Conservation (phyloP, 2,113 vertebrate genomes). For the Callorhinus ursinus region DNA sequence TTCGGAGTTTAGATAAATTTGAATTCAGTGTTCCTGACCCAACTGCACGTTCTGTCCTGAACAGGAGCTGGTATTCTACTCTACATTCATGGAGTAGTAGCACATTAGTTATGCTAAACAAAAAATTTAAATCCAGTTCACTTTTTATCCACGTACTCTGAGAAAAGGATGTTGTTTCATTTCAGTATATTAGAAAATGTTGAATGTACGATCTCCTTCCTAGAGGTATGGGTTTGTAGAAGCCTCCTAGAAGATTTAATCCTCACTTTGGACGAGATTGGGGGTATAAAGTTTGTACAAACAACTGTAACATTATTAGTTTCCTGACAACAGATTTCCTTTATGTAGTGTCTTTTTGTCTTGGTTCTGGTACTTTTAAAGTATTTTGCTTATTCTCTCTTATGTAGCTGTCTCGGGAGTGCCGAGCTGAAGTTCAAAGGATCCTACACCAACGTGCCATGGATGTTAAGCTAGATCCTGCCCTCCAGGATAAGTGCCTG, state of each 20-base stretch:
- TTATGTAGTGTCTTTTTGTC: neutral
- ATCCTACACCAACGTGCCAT: constrained; percentile 97
- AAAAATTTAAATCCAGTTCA: neutral
- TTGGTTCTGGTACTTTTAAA: neutral
- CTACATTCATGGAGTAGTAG: neutral
- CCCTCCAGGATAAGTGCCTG: constrained; percentile 96
- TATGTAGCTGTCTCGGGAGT: constrained; percentile 94
- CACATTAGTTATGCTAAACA: constrained; percentile 29
- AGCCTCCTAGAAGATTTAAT: neutral
- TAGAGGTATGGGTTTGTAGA: neutral
- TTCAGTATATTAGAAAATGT: neutral
- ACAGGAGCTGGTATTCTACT: neutral
- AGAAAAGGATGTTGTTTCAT: constrained; percentile 1
- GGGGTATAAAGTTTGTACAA: neutral
- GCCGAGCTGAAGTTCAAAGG: constrained; percentile 96
- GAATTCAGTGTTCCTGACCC: neutral
- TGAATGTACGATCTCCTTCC: neutral
- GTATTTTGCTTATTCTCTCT: neutral
- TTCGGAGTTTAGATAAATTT: neutral
- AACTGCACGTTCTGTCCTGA: neutral
- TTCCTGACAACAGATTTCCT: neutral
- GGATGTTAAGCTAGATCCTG: constrained; percentile 96
- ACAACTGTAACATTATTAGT: neutral
- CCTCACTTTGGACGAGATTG: constrained; percentile 28
- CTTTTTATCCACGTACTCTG: constrained; percentile 3